A percentile compares a stretch with the other conserved stretches of the same genome.
Conservation (phyloP, 2,888 invertebrate genomes). For the Watsonalla binaria region DNA sequence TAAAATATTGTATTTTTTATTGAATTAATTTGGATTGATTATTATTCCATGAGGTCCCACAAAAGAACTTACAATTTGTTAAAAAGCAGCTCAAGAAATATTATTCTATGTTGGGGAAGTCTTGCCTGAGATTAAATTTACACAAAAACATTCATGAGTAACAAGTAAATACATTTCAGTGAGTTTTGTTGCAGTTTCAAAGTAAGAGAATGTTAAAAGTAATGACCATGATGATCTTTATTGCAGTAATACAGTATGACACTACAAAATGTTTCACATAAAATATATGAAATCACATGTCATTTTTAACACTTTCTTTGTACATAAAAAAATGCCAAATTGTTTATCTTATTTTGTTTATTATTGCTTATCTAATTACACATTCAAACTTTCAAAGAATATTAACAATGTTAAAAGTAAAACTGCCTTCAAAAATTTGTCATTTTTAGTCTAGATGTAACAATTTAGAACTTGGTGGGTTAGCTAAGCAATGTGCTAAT, state of each 20-base stretch:
- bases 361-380: too few species aligned
- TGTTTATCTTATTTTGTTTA: too few species aligned
- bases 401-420: too few species aligned
- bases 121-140: slow-evolving; percentile 18
- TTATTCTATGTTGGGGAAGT: slow-evolving; percentile 33
- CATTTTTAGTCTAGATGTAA: too few species aligned
- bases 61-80: slow-evolving; percentile 10
- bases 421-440: too few species aligned
- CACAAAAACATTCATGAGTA: not conserved
- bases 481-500: too few species aligned
- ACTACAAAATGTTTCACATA: too few species aligned
- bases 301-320: too few species aligned
- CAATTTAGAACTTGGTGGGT: too few species aligned
- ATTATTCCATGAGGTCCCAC: slow-evolving; percentile 41
- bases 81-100: slow-evolving; percentile 6
- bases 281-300: not conserved
- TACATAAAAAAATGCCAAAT: too few species aligned
- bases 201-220: not conserved
- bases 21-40: slow-evolving; percentile 1
- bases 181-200: slow-evolving; percentile 67
- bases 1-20: slow-evolving; percentile 5
- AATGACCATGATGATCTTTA: not conserved
- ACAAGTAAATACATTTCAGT: not conserved
- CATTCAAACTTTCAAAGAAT: too few species aligned
- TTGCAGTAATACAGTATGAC: too few species aligned